These are phyloP conservation scores for Bombyx mori DNA, from an alignment of 1,140 invertebrate genomes.

Conservation along the genomic window DNA sequence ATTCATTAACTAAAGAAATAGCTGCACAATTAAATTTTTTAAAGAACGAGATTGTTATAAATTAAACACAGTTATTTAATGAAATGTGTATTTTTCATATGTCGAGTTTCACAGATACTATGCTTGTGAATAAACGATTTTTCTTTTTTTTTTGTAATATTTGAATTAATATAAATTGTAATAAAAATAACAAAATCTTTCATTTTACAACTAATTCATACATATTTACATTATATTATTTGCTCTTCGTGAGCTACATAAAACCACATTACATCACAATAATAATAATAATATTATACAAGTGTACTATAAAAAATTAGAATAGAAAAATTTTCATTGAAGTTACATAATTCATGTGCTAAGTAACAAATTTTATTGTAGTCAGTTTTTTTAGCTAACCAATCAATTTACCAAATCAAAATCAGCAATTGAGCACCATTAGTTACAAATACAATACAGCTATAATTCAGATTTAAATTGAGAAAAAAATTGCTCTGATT, in stretches of 20 bases:
- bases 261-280: background rate
- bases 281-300: background rate
- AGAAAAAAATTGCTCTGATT: too few species aligned
- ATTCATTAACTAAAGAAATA: too few species aligned
- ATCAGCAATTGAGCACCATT: too few species aligned
- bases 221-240: background rate
- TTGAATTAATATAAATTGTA: slow-evolving; percentile 18
- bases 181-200: slow-evolving; percentile 19
- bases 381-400: too few species aligned
- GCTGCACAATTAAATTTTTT: background rate
- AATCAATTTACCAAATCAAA: too few species aligned
- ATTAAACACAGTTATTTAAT: slow-evolving; percentile 8
- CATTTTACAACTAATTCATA: slow-evolving; percentile 8
- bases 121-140: slow-evolving; percentile 12
- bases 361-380: too few species aligned
- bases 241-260: too few species aligned
- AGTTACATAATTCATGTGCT: too few species aligned
- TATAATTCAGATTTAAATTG: too few species aligned
- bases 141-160: slow-evolving; percentile 4
- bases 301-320: too few species aligned
- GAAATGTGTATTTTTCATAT: slow-evolving; percentile 13
- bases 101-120: slow-evolving; percentile 9
- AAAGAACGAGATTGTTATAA: background rate
- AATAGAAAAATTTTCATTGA: too few species aligned
- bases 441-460: too few species aligned